These are phyloP conservation scores for Parazoanthus darwini DNA, from an alignment of 92 coral and sea anemone species.

Conservation along the genomic window DNA sequence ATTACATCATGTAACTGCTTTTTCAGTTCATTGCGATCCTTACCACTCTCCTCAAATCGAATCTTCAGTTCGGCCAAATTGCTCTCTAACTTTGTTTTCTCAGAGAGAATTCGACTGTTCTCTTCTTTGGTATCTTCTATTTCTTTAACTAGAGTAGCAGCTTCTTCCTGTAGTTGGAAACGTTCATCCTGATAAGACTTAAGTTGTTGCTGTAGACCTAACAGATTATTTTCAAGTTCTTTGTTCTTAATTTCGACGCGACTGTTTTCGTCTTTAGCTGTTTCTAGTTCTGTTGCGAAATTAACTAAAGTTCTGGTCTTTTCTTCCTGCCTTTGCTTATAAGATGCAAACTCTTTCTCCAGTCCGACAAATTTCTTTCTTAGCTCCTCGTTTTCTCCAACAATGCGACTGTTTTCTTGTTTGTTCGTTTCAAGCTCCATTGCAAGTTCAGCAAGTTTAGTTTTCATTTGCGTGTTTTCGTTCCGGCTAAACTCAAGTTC, in stretches of 20 bases:
- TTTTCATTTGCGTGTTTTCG: conserved; percentile 35
- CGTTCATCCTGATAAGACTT: conserved; percentile 9
- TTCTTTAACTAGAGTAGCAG: conserved; percentile 4
- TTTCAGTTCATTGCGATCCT: conserved; percentile 1
- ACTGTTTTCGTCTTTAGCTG: conserved; percentile 39
- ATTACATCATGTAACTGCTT: neutral
- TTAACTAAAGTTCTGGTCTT: conserved; percentile 9
- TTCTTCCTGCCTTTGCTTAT: conserved; percentile 11
- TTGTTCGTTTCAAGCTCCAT: conserved; percentile 26
- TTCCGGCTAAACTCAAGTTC: conserved; percentile 53
- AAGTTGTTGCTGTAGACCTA: neutral
- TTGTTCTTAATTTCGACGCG: conserved; percentile 1
- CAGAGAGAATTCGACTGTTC: neutral
- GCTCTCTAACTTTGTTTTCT: conserved; percentile 1
- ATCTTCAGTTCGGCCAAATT: neutral
- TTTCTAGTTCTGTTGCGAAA: conserved; percentile 48
- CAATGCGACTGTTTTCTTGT: conserved; percentile 35
- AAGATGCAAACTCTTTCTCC: conserved; percentile 21
- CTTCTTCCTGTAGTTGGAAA: conserved; percentile 3
- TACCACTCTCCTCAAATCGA: conserved; percentile 17
- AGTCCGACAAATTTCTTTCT: conserved; percentile 11
- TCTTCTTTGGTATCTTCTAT: neutral
- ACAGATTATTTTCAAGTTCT: neutral
- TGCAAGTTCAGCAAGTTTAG: conserved; percentile 2
- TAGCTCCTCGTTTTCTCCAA: conserved; percentile 40